These are phyloP conservation scores for Eutolmus rufibarbis DNA, from an alignment of 2,888 invertebrate genomes.

Conservation along the genomic window DNA sequence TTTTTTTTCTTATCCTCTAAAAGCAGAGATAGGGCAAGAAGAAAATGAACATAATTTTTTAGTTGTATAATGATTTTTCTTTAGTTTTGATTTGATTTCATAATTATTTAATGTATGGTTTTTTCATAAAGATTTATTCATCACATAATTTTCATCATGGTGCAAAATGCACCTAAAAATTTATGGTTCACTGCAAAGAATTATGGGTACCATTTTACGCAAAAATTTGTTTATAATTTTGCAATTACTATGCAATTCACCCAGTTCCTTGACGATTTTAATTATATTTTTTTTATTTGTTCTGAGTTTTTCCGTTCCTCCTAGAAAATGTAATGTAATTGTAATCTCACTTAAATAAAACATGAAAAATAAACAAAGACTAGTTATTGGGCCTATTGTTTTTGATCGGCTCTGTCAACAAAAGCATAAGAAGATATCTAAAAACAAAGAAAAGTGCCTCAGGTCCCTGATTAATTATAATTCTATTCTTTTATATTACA, in stretches of 20 bases:
- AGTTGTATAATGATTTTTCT: background rate
- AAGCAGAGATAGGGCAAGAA: background rate
- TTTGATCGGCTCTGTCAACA: background rate
- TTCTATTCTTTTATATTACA: background rate
- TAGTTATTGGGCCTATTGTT: background rate
- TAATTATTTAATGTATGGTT: background rate
- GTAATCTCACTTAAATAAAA: background rate
- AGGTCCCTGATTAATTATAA: background rate
- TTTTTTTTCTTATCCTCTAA: background rate
- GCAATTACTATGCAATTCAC: too few relatives aligned
- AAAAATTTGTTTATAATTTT: too few relatives aligned
- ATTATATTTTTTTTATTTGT: too few relatives aligned
- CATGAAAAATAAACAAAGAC: background rate
- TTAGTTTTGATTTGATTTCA: background rate
- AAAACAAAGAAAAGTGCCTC: background rate
- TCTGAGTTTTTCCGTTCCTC: too few relatives aligned
- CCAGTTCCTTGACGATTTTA: too few relatives aligned
- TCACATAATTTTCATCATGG: background rate
- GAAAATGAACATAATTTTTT: background rate
- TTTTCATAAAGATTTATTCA: background rate
- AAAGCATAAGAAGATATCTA: background rate
- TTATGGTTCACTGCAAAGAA: background rate
- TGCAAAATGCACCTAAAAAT: background rate
- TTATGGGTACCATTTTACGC: background rate
- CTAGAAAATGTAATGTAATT: too few relatives aligned